A percentile compares a stretch with the other conserved stretches of the same genome.
Evolutionary conservation across 2,113 vertebrate species (phyloP).

Genomic region (Geococcyx californianus): DNA sequence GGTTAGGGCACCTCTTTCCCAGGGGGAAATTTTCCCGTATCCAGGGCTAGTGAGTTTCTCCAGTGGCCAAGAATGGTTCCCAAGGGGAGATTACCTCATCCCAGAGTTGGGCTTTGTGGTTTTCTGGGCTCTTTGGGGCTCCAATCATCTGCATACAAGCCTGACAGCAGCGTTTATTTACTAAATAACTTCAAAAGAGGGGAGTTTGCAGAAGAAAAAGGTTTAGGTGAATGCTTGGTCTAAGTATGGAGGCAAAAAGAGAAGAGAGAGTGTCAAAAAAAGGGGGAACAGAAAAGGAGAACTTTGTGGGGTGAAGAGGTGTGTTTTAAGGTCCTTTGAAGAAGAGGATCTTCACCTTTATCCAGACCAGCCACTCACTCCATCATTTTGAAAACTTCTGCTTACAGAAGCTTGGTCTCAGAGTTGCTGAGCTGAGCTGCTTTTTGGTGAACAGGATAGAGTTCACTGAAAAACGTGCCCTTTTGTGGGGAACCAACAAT

Average conservation of each 20-base stretch:
- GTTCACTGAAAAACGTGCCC: constrained; percentile 51
- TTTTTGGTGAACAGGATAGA: not conserved
- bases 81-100: not conserved
- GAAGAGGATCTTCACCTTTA: constrained; percentile 35
- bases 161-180: not conserved
- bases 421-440: not conserved
- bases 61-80: not conserved
- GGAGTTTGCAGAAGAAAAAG: not conserved
- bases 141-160: not conserved
- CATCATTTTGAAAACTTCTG: not conserved
- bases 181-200: not conserved
- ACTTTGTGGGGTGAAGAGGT: not conserved
- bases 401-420: not conserved
- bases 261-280: not conserved
- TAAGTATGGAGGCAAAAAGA: not conserved
- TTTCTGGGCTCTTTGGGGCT: not conserved
- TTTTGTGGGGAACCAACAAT: constrained; percentile 62
- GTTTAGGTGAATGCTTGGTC: not conserved
- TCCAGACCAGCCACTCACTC: not conserved
- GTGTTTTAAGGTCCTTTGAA: not conserved
- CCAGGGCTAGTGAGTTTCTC: not conserved
- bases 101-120: not conserved
- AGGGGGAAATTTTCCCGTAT: not conserved
- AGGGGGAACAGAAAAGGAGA: not conserved
- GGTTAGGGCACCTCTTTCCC: not conserved